Evolutionary conservation across 2,888 invertebrate species (phyloP).

Genomic region (Aphrophora alni): DNA sequence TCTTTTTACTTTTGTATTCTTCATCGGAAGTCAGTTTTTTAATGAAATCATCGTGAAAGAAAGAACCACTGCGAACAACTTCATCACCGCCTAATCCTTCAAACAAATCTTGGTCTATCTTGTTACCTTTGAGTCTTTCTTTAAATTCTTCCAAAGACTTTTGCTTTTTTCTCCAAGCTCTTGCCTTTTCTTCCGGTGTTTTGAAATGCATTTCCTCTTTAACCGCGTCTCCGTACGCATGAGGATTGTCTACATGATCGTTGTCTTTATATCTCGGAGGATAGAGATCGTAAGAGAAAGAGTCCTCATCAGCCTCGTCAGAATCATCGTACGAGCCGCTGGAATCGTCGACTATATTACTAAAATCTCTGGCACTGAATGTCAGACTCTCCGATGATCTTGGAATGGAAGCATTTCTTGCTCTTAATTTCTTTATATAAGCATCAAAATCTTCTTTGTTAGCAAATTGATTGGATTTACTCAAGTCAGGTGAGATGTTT

Average conservation of each 20-base stretch:
- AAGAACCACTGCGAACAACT: background rate
- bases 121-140: background rate
- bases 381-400: background rate
- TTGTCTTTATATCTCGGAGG: background rate
- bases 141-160: background rate
- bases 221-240: background rate
- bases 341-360: background rate
- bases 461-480: too few relatives aligned
- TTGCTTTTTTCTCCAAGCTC: background rate
- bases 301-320: background rate
- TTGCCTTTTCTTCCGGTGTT: background rate
- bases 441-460: background rate
- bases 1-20: too few relatives aligned
- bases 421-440: background rate
- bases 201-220: background rate
- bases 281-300: background rate
- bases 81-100: too few relatives aligned
- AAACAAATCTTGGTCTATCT: too few relatives aligned
- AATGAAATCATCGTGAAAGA: background rate
- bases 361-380: background rate
- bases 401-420: background rate
- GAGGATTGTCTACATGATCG: too few relatives aligned
- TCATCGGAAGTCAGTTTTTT: background rate
- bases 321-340: background rate
- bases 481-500: too few relatives aligned